Evolutionary conservation across 2,888 invertebrate genomes (phyloP).

Genomic region (Helobdella robusta): DNA sequence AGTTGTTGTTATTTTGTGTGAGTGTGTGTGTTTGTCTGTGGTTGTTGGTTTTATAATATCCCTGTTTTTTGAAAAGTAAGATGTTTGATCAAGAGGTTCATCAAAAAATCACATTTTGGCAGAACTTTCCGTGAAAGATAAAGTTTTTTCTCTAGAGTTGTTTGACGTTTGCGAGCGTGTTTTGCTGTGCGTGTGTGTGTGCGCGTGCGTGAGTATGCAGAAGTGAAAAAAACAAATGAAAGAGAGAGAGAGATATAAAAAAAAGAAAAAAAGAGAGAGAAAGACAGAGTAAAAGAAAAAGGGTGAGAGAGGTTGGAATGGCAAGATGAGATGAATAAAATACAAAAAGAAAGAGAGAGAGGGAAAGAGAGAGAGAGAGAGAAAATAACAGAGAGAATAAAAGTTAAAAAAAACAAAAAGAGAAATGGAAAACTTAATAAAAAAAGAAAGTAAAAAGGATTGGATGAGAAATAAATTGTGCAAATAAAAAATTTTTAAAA

Average conservation of each 20-base stretch:
- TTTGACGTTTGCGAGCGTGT: too few species aligned
- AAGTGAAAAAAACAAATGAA: slow-evolving; percentile 62
- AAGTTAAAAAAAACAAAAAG: neutral
- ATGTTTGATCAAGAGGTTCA: too few species aligned
- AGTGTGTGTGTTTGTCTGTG: too few species aligned
- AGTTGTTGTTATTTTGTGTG: too few species aligned
- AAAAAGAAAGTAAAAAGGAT: neutral
- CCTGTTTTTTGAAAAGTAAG: too few species aligned
- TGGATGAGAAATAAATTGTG: neutral
- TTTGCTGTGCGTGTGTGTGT: too few species aligned
- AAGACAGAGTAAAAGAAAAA: neutral
- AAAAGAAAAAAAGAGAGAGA: neutral
- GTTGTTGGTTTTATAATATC: too few species aligned
- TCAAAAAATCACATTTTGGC: too few species aligned
- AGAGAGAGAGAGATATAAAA: neutral
- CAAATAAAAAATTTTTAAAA: too few species aligned
- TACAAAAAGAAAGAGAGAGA: neutral
- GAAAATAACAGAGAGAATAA: neutral
- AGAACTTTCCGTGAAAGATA: too few species aligned
- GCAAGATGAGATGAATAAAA: neutral
- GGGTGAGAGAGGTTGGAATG: too few species aligned
- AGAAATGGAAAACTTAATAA: neutral
- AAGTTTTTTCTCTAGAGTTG: too few species aligned
- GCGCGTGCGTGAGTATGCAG: slow-evolving; percentile 93
- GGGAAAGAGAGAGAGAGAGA: neutral